Percentiles rank a stretch among this genome's conserved stretches.
phyloP scores from a whole-genome alignment of 1,140 invertebrate genomes.

The Potamilus streckersoni region DNA sequence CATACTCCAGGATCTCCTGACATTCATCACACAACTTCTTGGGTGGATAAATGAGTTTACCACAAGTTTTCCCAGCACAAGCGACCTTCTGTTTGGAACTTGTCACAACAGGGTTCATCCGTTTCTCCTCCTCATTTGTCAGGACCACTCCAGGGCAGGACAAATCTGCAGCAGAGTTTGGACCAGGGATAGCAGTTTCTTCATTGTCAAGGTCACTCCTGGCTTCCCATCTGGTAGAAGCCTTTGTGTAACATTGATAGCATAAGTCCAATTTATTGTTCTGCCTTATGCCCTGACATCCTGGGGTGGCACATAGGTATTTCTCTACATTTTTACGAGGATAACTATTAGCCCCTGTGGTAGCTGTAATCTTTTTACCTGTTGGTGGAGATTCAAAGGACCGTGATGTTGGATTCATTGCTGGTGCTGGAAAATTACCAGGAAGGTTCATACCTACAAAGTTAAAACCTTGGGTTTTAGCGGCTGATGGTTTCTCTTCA shows the following conservation, averaged over 20 bases:
- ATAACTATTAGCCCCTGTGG: background rate
- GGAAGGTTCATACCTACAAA: conserved; percentile 10
- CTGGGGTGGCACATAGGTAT: conserved; percentile 39
- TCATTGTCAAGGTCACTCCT: background rate
- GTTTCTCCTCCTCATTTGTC: conserved; percentile 15
- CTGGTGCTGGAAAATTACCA: conserved; percentile 14
- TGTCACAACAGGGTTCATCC: conserved; percentile 32
- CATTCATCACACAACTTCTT: conserved; percentile 32
- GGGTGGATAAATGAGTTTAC: conserved; percentile 34
- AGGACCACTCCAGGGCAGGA: conserved; percentile 8
- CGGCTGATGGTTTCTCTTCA: conserved; percentile 4
- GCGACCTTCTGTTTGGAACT: conserved; percentile 41
- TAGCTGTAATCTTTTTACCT: background rate
- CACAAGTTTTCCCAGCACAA: conserved; percentile 42
- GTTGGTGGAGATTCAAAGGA: background rate
- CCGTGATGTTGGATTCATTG: background rate
- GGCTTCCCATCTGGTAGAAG: background rate
- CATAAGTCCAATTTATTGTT: conserved; percentile 13
- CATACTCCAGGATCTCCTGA: conserved; percentile 13
- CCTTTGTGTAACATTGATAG: conserved; percentile 19
- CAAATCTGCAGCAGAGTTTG: background rate
- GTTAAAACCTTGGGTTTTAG: background rate
- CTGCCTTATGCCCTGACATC: conserved; percentile 31
- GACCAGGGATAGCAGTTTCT: background rate
- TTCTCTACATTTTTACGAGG: conserved; percentile 3